Percentiles rank a stretch among this genome's conserved stretches.
phyloP scores from a whole-genome alignment of 92 coral and sea anemone genomes.

The Epizoanthus rinbou region DNA sequence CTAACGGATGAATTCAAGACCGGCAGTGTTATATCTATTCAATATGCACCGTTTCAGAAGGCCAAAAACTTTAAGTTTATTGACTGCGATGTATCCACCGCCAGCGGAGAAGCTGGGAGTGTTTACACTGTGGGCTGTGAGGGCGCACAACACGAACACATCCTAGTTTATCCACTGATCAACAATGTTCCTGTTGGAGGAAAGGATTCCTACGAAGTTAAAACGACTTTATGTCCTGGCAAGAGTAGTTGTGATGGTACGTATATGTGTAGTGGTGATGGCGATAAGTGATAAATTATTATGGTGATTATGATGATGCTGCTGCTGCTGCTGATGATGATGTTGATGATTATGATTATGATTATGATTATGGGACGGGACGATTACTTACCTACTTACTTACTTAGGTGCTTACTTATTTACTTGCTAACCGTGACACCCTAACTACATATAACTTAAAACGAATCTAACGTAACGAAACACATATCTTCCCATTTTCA shows the following conservation, averaged over 20 bases:
- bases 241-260: constrained; percentile 59
- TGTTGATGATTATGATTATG: too few relatives aligned
- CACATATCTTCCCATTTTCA: not conserved
- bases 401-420: too few relatives aligned
- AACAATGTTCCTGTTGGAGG: constrained; percentile 65
- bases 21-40: constrained; percentile 45
- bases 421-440: too few relatives aligned
- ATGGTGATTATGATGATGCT: too few relatives aligned
- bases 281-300: too few relatives aligned
- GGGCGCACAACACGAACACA: constrained; percentile 53
- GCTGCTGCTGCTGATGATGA: too few relatives aligned
- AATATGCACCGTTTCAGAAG: constrained; percentile 42
- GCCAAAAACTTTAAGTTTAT: constrained; percentile 45
- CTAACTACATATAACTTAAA: too few relatives aligned
- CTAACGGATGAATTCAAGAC: not conserved
- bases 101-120: constrained; percentile 21
- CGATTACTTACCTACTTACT: too few relatives aligned
- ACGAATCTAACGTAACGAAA: not conserved
- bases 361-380: too few relatives aligned
- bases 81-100: constrained; percentile 35
- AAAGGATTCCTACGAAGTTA: constrained; percentile 45
- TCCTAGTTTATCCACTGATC: constrained; percentile 54
- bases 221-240: constrained; percentile 66
- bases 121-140: constrained; percentile 33
- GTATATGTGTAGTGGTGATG: not conserved